These are phyloP conservation scores for Venustaconcha ellipsiformis DNA, from an alignment of 1,140 invertebrate species.

Conservation along the genomic window DNA sequence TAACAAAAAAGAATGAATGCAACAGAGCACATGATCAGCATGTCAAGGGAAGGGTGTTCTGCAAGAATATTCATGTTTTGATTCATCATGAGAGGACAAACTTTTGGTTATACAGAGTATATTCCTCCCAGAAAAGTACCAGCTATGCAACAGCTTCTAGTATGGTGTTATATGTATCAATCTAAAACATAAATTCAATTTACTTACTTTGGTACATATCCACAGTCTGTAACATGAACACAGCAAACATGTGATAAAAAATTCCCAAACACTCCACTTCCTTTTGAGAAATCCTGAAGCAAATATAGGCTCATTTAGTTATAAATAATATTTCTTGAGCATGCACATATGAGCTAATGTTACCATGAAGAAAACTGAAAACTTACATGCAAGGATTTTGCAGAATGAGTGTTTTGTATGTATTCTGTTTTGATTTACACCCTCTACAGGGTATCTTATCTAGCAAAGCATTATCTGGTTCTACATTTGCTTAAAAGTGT, in stretches of 20 bases:
- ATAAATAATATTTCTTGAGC: not conserved
- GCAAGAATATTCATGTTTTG: not conserved
- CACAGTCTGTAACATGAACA: conserved; percentile 58
- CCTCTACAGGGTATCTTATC: no score
- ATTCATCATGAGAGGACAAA: not conserved
- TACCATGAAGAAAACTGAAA: not conserved
- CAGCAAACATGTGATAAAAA: conserved; percentile 51
- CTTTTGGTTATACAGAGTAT: not conserved
- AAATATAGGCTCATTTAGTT: conserved; percentile 2
- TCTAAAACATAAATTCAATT: not conserved
- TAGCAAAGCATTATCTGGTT: no score
- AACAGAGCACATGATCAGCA: no score
- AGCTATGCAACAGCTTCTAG: not conserved
- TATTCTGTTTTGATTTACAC: no score
- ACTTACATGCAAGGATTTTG: not conserved
- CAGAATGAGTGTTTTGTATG: no score
- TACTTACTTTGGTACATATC: conserved; percentile 77
- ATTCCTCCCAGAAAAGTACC: not conserved
- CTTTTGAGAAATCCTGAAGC: conserved; percentile 44
- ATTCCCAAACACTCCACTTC: conserved; percentile 61
- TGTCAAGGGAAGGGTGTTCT: no score
- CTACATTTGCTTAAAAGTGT: no score
- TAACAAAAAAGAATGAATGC: no score
- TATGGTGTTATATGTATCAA: not conserved
- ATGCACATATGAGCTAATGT: not conserved